phyloP scores from a whole-genome alignment of 2,888 invertebrate species.

The Diploptera punctata region DNA sequence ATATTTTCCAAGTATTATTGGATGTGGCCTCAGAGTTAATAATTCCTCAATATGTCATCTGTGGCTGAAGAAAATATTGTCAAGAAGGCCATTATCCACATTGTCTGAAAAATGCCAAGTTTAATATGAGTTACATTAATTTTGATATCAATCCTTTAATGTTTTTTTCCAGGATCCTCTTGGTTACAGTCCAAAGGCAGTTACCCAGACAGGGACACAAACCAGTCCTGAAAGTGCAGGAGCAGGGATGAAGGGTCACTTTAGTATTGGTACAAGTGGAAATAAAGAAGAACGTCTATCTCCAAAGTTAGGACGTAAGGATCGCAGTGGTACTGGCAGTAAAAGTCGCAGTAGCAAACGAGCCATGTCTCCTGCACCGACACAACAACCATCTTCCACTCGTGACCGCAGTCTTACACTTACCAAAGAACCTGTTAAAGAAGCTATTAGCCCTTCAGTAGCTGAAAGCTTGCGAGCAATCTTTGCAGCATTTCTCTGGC shows the following conservation, averaged over 20 bases:
- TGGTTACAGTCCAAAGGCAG: conserved; percentile 53
- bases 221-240: conserved; percentile 68
- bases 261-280: conserved; percentile 64
- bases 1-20: no score
- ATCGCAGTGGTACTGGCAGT: conserved; percentile 56
- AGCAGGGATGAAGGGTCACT: conserved; percentile 59
- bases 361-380: conserved; percentile 55
- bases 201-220: conserved; percentile 72
- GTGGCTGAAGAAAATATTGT: no score
- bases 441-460: conserved; percentile 89
- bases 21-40: no score
- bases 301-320: conserved; percentile 63
- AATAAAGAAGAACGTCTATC: conserved; percentile 61
- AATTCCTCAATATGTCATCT: no score
- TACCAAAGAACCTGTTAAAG: conserved; percentile 67
- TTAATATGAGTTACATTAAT: neutral
- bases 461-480: conserved; percentile 93
- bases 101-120: neutral
- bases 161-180: conserved; percentile 50
- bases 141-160: neutral
- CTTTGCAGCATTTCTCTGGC: conserved; percentile 97
- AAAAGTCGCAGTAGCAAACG: conserved; percentile 50
- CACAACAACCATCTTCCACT: conserved; percentile 14
- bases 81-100: neutral
- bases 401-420: conserved; percentile 13